Conservation (phyloP, 2,888 invertebrate genomes). For the Yponomeuta cagnagella region DNA sequence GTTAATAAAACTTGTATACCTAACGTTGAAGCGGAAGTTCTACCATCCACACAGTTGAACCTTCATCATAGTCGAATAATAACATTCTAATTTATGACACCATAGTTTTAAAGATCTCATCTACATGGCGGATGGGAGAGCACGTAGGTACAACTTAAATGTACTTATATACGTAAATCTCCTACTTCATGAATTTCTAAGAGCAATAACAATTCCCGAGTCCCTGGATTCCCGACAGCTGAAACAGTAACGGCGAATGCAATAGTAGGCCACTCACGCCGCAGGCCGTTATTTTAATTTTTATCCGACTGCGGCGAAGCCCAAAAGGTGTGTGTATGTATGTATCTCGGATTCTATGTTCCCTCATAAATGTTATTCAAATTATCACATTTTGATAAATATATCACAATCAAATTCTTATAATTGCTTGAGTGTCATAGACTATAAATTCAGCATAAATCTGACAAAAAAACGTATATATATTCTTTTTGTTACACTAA, state of each 20-base stretch:
- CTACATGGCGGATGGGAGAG: neutral
- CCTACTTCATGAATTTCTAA: neutral
- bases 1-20: conserved; percentile 13
- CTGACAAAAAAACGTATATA: no score
- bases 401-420: no score
- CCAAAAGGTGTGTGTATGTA: neutral
- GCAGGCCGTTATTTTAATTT: conserved; percentile 25
- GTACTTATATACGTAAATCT: neutral
- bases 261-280: conserved; percentile 11
- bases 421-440: no score
- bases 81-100: no score
- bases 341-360: no score
- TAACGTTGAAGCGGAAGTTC: neutral
- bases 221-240: neutral
- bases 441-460: no score
- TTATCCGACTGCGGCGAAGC: conserved; percentile 9
- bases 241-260: conserved; percentile 2
- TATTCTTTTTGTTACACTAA: no score
- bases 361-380: no score
- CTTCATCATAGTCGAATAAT: neutral
- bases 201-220: conserved; percentile 2
- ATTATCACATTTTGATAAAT: no score
- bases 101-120: neutral
- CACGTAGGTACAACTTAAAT: no score
- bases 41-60: neutral